Base-by-base conservation (phyloP, 1,140 invertebrate genomes). In the Tetramorium alpestre region DNA sequence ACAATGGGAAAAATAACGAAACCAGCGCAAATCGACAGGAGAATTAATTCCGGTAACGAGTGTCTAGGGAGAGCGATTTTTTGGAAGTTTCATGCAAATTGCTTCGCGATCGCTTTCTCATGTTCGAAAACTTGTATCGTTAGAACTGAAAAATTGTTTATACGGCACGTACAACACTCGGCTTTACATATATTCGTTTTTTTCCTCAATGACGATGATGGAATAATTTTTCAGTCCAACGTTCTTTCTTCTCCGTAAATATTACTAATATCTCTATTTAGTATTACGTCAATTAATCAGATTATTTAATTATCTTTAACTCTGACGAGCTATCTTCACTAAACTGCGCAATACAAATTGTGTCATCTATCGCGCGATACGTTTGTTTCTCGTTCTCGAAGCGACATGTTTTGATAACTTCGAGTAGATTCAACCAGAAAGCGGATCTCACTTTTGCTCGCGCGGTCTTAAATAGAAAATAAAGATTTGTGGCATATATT, bases 31-130 rank as follows among this genome's bases (percentile, higher is more conserved):
- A 85, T 84, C 67, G 86, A 87, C 81, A 65, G 77, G 76, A 87
- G 77, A 89, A 88, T 84, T 76, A 88, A 81, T 85, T 81, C 51
- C 62, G 77, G 41, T 75, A 89, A 87, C 64, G 80, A 87, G 76
- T 25, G 72, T 62, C 82, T 75, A 64, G 64, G 75, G 89, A 80
- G 58, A 75, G 77, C 69, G 67, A 77, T 64, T 77, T 75, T 78
- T 85, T 51, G 73, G 82, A 41, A 51, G 58, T 64, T n/a, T 25
- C 69, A 56, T 51, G 85, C 77, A 80, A 85, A 88, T 89, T 88
- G 84, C 73, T 85, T 28, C 73, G 64, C 67, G 72, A 88, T 88
- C 47, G 28, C 41, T 85, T 77, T 18, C 62, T 64, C 62, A 67
- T 47, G 25, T 51, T 38, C 28, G n/a, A 69, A 11, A 38, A 51